Base-by-base conservation (phyloP, 2,888 invertebrate species). In the Tipula vernalis region DNA sequence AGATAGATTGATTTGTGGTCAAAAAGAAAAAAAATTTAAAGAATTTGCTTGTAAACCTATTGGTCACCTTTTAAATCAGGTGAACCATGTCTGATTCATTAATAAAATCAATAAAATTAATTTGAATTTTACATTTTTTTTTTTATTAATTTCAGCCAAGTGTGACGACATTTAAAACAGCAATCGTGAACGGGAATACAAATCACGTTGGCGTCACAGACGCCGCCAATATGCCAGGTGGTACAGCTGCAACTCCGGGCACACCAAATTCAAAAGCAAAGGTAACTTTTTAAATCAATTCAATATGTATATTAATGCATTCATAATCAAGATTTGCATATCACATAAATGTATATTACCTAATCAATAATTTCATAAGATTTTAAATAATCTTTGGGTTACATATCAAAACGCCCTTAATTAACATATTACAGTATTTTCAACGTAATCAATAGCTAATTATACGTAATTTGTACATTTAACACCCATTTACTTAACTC, bases 201-300 rank as follows among this genome's bases (percentile, higher is more conserved):
- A 89, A 90, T 89, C 90, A 91, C 89, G 85, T 83, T 85, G 87
- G 87, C 57, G 86, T 86, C 44, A 51, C 85, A 15, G 91, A 91
- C 90, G 90, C 90, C 90, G 91, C 90, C 89, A 91, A 88, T 88
- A 95, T 95, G 95, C 95, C 95, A 88, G 95, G 95, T 89, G 95
- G 95, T 89, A 94, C 94, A 89, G 91, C 91, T 71, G 87, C 86
- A 89, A 93, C 95, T 89, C 96, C 96, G 89, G 96, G 96, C 89
- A 96, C 96, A 87, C 96, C 96, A 88, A 95, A 96, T 89, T 94
- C 96, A 88, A 96, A 96, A 92, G 94, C 94, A 89, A 96, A 96
- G 94, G 95, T 95, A 91, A 84, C 0, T 13, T 39, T 84, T n/a
- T 12, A n/a, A n/a, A n/a, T n/a, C n/a, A n/a, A n/a, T n/a, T n/a